These are phyloP conservation scores for Hydrozoanthus gracilis DNA, from an alignment of 92 coral and sea anemone species.

Conservation along the genomic window DNA sequence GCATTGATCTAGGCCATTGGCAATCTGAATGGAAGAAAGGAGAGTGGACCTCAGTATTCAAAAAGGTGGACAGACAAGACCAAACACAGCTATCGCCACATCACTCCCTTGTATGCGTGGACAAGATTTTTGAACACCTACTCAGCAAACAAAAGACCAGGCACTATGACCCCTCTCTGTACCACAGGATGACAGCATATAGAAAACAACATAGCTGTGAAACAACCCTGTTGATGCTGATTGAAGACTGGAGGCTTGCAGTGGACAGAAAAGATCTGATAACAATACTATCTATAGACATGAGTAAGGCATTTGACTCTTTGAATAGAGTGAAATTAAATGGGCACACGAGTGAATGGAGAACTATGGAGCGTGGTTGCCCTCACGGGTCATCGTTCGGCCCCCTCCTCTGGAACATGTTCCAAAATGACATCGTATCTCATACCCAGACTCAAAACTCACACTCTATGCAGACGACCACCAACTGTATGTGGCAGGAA, in stretches of 20 bases:
- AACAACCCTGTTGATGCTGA: constrained; percentile 15
- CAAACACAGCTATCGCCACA: constrained; percentile 54
- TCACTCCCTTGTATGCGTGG: constrained; percentile 58
- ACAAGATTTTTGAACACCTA: constrained; percentile 63
- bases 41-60: constrained; percentile 47
- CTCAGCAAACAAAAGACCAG: constrained; percentile 51
- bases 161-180: neutral
- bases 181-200: constrained; percentile 7
- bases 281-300: constrained; percentile 1
- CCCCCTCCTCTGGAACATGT: constrained; percentile 39
- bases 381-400: constrained; percentile 46
- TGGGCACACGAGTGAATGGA: constrained; percentile 10
- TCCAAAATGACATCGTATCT: constrained; percentile 12
- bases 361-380: constrained; percentile 19
- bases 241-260: constrained; percentile 40
- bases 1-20: constrained; percentile 37
- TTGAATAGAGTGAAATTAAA: constrained; percentile 31
- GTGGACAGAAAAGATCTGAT: constrained; percentile 22
- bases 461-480: constrained; percentile 49
- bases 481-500: constrained; percentile 52
- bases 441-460: neutral
- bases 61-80: neutral
- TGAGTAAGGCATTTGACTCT: constrained; percentile 50
- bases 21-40: constrained; percentile 54
- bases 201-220: constrained; percentile 42